Base-by-base conservation (phyloP, 2,888 invertebrate genomes). In the Heliconius cydno region DNA sequence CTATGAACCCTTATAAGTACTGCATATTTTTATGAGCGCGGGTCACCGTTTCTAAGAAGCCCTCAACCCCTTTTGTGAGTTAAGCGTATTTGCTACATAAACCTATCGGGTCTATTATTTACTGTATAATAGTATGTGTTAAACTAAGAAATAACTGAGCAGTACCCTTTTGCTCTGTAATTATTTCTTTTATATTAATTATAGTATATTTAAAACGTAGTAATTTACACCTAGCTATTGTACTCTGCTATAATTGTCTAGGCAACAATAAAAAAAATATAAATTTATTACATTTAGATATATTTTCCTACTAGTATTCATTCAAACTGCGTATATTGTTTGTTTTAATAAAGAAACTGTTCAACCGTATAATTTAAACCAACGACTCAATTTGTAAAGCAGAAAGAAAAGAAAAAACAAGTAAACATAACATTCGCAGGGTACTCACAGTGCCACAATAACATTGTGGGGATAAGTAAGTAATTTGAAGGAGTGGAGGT, bases 1-100 rank as follows among this genome's bases (percentile, higher is more conserved):
- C 78, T 81, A 76, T 79, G 81, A 81, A 78, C 79, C 82, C 79
- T 79, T 82, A 82, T 72, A 82, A 82, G 80, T 82, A 52, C 70
- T 65, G 72, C 79, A 80, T 80, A 79, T 68, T 79, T 79, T 79
- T 79, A 75, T 79, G 67, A 68, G 74, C 66, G 52, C 67, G 66
- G 73, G 78, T 73, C 73, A 78, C 72, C 65, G 46, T 66, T 78
- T 78, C 78, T 79, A 65, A 68, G 78, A 75, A 75, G 78, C 57
- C 60, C 70, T 75, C 66, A 79, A 79, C 74, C 78, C 72, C 66
- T 73, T 28, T 72, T 65, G 72, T 34, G 30, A 72, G 72, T 66
- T 66, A 60, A 73, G 57, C 73, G 73, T 73, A 73, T 73, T 73
- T 73, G 73, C 73, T 38, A 73, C 70, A 46, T 70, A 70, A 70